Evolutionary conservation across 2,113 vertebrate species (phyloP).

Genomic region (Tiliqua scincoides): DNA sequence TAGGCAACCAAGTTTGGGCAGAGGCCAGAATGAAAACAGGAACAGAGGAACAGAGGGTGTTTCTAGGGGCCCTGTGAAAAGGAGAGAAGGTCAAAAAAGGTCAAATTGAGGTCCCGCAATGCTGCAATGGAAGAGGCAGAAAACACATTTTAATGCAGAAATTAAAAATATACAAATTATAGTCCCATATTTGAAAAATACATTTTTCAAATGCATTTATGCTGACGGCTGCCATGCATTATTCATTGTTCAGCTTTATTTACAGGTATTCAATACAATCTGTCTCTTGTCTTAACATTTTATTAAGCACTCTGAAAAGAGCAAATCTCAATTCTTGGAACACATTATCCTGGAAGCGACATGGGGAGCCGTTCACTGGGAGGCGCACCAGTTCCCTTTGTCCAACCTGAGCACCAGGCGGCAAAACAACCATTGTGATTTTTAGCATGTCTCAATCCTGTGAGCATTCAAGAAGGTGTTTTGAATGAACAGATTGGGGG

Average conservation of each 20-base stretch:
- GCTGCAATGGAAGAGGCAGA: not conserved
- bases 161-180: not conserved
- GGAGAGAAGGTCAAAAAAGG: not conserved
- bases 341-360: not conserved
- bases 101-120: not conserved
- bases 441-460: not conserved
- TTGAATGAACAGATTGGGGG: not conserved
- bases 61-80: not conserved
- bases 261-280: not conserved
- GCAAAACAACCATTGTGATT: accelerated
- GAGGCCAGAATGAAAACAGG: too few species aligned
- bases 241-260: not conserved
- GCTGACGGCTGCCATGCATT: not conserved
- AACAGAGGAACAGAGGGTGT: not conserved
- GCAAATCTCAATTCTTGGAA: not conserved
- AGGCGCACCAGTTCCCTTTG: not conserved
- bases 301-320: not conserved
- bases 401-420: accelerated
- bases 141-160: not conserved
- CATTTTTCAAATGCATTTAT: too few species aligned
- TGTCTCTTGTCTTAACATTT: not conserved
- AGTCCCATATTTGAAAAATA: not conserved
- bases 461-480: not conserved
- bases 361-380: accelerated
- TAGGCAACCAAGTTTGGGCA: not conserved